A percentile compares a stretch with the other conserved stretches of the same genome.
These are phyloP conservation scores for Cyprinus carpio DNA, from an alignment of 2,113 vertebrate species.

Conservation along the genomic window DNA sequence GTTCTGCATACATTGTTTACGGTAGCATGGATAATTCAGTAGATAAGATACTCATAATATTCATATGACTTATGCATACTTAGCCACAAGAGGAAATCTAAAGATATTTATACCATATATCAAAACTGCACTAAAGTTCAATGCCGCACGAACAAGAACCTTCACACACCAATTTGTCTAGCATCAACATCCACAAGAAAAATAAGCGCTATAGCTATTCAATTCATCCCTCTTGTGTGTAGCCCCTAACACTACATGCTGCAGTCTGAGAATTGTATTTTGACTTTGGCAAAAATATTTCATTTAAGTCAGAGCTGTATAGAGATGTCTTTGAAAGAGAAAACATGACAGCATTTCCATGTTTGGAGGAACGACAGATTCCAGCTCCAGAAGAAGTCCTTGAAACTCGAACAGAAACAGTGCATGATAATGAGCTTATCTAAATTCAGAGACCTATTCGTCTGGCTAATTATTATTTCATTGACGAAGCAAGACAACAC, in stretches of 20 bases:
- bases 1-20: background rate
- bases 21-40: conserved; percentile 11
- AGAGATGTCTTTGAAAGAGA: background rate
- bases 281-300: conserved; percentile 6
- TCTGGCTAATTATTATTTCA: conserved; percentile 44
- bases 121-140: background rate
- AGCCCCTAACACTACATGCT: conserved; percentile 10
- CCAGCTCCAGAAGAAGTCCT: conserved; percentile 30
- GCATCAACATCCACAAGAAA: conserved; percentile 28
- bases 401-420: conserved; percentile 30
- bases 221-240: background rate
- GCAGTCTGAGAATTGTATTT: conserved; percentile 27
- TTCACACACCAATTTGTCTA: background rate
- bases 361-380: conserved; percentile 2
- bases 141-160: background rate
- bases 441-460: conserved; percentile 38
- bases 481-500: conserved; percentile 28
- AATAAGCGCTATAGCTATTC: background rate
- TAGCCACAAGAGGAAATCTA: background rate
- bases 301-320: conserved; percentile 25
- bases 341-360: conserved; percentile 25
- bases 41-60: background rate
- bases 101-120: conserved; percentile 14
- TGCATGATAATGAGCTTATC: conserved; percentile 36
- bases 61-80: background rate